phyloP scores from a whole-genome alignment of 2,113 vertebrate genomes.

The Corynorhinus townsendii region DNA sequence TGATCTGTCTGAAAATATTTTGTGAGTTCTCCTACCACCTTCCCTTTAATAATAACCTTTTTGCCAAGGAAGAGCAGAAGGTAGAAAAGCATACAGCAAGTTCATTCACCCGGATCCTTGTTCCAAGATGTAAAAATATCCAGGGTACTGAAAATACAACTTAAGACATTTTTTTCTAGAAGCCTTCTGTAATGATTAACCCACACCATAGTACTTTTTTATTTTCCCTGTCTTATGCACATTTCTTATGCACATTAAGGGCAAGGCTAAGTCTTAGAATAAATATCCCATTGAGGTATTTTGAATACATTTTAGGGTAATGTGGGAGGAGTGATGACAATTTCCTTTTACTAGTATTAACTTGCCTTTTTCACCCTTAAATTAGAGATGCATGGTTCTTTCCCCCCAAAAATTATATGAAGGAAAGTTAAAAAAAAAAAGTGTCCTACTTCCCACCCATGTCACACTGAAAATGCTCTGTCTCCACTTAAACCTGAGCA shows the following conservation, averaged over 20 bases:
- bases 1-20: not conserved
- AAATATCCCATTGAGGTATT: not conserved
- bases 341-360: not conserved
- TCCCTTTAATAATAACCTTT: not conserved
- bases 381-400: not conserved
- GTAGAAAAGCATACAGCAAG: not conserved
- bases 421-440: not conserved
- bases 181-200: not conserved
- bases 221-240: not conserved
- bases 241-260: not conserved
- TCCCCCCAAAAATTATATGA: no score
- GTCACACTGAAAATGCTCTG: not conserved
- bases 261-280: not conserved
- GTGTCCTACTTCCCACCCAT: not conserved
- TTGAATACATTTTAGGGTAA: not conserved
- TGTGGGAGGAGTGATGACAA: not conserved
- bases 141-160: not conserved
- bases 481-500: not conserved
- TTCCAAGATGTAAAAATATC: not conserved
- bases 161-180: not conserved
- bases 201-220: not conserved
- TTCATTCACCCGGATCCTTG: not conserved
- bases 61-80: not conserved
- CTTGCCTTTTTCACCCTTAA: not conserved
- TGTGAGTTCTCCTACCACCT: not conserved